Evolutionary conservation across 2,888 invertebrate genomes (phyloP).

Genomic region (Fissipunctia ypsillon): DNA sequence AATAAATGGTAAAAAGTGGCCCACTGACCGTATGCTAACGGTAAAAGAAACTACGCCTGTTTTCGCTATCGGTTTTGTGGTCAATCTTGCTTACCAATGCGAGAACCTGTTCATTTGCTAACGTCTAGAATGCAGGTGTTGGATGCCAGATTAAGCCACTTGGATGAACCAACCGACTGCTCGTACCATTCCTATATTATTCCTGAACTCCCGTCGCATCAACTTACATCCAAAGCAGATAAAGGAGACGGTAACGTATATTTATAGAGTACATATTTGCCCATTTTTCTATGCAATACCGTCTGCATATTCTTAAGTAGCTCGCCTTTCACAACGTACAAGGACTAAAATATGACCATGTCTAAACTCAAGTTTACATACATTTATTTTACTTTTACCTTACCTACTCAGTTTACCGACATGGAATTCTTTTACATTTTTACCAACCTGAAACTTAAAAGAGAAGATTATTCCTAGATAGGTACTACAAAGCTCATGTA

Average conservation of each 20-base stretch:
- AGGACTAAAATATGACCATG: conserved; percentile 1
- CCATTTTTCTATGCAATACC: conserved; percentile 29
- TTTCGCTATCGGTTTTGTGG: conserved; percentile 78
- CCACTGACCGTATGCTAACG: conserved; percentile 85
- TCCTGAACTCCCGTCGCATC: conserved; percentile 17
- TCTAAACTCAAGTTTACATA: conserved; percentile 6
- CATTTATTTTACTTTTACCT: not conserved
- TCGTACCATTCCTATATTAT: conserved; percentile 18
- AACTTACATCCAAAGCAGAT: conserved; percentile 32
- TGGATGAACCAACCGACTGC: conserved; percentile 7
- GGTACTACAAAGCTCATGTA: not conserved
- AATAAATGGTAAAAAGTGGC: conserved; percentile 87
- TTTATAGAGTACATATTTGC: conserved; percentile 32
- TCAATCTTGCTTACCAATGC: conserved; percentile 63
- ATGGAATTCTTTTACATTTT: not conserved
- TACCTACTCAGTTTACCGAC: not conserved
- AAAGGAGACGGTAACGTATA: conserved; percentile 34
- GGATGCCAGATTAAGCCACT: conserved; percentile 30
- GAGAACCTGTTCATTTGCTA: conserved; percentile 61
- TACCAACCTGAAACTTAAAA: not conserved
- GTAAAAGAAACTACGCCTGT: conserved; percentile 75
- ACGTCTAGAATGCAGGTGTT: conserved; percentile 46
- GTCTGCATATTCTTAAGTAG: conserved; percentile 20
- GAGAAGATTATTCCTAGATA: not conserved
- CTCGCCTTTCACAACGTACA: conserved; percentile 10